Base-by-base conservation (phyloP, 2,888 invertebrate genomes). In the Eristalis pertinax region DNA sequence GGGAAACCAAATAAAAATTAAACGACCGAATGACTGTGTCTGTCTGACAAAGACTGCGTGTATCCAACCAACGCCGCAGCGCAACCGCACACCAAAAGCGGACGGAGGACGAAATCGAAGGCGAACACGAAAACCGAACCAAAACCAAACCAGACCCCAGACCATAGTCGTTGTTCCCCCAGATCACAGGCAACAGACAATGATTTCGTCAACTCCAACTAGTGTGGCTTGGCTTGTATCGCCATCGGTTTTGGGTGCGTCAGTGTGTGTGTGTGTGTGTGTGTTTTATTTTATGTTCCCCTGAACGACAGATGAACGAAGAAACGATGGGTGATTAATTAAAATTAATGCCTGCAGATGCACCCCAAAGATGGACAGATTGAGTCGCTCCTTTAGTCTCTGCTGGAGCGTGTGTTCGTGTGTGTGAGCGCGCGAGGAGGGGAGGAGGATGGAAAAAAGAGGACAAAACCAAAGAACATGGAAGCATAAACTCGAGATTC, bases 291-390 rank as follows among this genome's bases (percentile, higher is more conserved):
- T 80, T 70, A 43, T 69, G 65, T 78, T 79, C 65, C 62, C 32
- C 43, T 58, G 63, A 83, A 72, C 65, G 74, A 82, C 86, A 86
- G 78, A 86, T 63, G 86, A 86, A 63, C 22, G 69, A 64, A 74
- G 74, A 75, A 83, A 79, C 87, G 79, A 87, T 84, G 87, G 87
- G 87, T 87, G 84, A 87, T 87, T 87, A 87, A 87, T 87, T 87
- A 87, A 87, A 87, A 87, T 87, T 87, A 87, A 87, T 84, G 87
- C 84, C 87, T 87, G 87, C 87, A 87, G 87, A 87, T 87, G 87
- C 87, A 87, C 73, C 87, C 87, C 68, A 80, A 80, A 84, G 87
- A 87, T 87, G 87, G 73, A 80, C 79, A 84, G 84, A 87, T 87
- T 84, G 84, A 79, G 79, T 87, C 72, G 72, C 65, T 81, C 76